A percentile compares a stretch with the other conserved stretches of the same genome.
phyloP scores from a whole-genome alignment of 2,888 invertebrate species.

The Pimpla rufipes region DNA sequence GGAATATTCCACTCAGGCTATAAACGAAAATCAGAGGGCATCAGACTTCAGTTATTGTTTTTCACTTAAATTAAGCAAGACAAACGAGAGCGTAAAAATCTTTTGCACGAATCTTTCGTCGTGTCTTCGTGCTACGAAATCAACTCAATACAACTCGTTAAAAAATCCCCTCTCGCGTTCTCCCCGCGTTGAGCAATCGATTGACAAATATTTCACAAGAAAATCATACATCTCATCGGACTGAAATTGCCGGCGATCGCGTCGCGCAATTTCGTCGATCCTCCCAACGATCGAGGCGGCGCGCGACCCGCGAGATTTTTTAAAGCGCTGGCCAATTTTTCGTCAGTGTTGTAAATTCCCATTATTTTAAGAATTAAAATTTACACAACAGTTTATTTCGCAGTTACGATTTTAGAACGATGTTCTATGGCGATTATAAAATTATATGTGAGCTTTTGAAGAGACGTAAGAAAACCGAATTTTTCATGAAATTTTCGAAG shows the following conservation, averaged over 20 bases:
- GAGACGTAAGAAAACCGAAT: too few species aligned
- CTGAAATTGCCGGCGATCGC: constrained; percentile 8
- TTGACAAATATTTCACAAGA: constrained; percentile 17
- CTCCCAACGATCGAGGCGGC: constrained; percentile 31
- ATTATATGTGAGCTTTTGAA: too few species aligned
- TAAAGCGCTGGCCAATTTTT: too few species aligned
- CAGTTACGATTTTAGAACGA: too few species aligned
- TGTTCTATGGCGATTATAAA: too few species aligned
- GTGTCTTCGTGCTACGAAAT: not conserved
- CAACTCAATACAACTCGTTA: not conserved
- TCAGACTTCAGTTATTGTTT: constrained; percentile 44
- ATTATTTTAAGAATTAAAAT: too few species aligned
- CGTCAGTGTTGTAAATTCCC: too few species aligned
- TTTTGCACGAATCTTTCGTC: not conserved
- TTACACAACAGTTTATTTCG: too few species aligned
- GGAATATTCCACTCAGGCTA: constrained; percentile 64
- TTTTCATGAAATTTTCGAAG: too few species aligned
- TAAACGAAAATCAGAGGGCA: constrained; percentile 56
- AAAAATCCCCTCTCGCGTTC: constrained; percentile 41
- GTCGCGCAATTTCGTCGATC: constrained; percentile 22
- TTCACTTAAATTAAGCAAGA: constrained; percentile 21
- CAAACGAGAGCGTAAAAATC: constrained; percentile 15
- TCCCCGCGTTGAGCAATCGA: constrained; percentile 41
- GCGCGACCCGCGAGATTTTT: not conserved
- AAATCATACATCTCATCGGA: constrained; percentile 17